Evolutionary conservation across 2,113 vertebrate genomes (phyloP).

Genomic region (Mugil cephalus): DNA sequence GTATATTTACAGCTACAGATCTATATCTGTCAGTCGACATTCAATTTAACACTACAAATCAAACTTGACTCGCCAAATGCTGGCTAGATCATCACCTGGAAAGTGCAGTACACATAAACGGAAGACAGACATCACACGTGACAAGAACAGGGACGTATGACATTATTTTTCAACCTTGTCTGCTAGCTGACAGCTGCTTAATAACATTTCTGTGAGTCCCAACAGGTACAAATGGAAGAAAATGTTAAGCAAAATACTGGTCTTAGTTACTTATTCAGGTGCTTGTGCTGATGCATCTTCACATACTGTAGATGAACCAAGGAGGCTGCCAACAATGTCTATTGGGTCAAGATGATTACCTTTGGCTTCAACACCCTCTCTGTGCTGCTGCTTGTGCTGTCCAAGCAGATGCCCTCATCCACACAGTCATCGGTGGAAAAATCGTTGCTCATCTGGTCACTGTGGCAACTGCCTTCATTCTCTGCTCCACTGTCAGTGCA

Average conservation of each 20-base stretch:
- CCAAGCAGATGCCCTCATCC: conserved; percentile 98
- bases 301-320: not conserved
- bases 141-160: not conserved
- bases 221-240: not conserved
- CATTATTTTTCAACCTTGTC: conserved; percentile 3
- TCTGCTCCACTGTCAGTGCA: conserved; percentile 99
- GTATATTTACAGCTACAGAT: not conserved
- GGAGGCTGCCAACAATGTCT: not conserved
- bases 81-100: not conserved
- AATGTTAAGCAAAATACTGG: too few relatives aligned
- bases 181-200: conserved; percentile 4
- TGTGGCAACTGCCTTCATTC: conserved; percentile 99
- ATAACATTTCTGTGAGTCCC: not conserved
- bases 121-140: not conserved
- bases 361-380: conserved; percentile 94
- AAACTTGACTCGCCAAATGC: not conserved
- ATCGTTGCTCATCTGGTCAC: conserved; percentile 99
- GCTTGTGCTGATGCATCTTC: not conserved
- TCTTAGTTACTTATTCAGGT: not conserved
- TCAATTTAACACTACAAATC: not conserved
- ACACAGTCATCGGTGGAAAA: conserved; percentile 97
- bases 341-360: conserved; percentile 76
- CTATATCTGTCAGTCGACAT: not conserved
- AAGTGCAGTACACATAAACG: not conserved
- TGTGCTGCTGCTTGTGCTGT: conserved; percentile 88